Conservation (phyloP, 2,797 vertebrate species). For the Crax fasciolata region DNA sequence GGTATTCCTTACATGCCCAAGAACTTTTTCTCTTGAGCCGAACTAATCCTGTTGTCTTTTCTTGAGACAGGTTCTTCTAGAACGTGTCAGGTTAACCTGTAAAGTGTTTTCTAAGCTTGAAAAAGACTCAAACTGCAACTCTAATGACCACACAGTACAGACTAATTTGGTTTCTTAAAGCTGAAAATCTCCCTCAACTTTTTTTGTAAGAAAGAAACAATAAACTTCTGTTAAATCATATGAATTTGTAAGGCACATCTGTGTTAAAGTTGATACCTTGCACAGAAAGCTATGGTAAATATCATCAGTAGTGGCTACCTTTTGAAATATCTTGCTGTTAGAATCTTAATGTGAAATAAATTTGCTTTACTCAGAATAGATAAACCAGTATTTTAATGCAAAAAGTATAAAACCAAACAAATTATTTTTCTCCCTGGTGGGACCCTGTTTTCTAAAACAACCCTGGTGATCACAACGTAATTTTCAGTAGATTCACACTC, state of each 20-base stretch:
- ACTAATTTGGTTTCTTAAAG: background rate
- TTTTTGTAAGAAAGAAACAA: background rate
- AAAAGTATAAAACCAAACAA: background rate
- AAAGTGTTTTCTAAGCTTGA: background rate
- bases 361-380: background rate
- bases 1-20: background rate
- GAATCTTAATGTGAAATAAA: background rate
- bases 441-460: background rate
- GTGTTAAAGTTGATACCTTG: background rate
- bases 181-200: background rate
- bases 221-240: background rate
- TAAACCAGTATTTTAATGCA: background rate
- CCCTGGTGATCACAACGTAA: background rate
- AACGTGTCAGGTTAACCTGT: background rate
- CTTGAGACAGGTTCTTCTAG: background rate
- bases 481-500: background rate
- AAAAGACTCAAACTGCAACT: background rate
- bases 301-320: background rate
- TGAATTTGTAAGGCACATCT: background rate
- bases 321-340: background rate
- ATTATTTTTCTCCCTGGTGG: background rate
- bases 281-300: background rate
- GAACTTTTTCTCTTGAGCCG: background rate
- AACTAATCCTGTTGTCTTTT: background rate
- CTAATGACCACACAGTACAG: background rate